phyloP scores from a whole-genome alignment of 2,113 vertebrate species.

The Spermophilus dauricus region DNA sequence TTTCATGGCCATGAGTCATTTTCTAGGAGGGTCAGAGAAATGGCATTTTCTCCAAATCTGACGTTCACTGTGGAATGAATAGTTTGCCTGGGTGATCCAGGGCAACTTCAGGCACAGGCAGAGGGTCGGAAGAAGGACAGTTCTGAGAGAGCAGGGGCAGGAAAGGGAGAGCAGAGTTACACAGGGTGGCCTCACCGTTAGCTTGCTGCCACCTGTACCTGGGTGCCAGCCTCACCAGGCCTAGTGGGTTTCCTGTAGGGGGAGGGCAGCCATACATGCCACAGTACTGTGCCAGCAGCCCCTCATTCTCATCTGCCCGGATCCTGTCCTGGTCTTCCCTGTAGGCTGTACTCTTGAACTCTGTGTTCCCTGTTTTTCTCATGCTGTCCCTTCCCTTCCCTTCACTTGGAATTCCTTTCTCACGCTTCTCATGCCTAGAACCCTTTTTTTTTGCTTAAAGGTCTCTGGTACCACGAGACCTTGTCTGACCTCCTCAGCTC shows the following conservation, averaged over 20 bases:
- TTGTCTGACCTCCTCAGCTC: neutral
- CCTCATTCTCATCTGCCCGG: neutral
- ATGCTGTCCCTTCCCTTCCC: no score
- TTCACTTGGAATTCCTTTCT: neutral
- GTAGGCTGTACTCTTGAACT: neutral
- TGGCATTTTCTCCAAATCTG: neutral
- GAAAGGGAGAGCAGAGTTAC: neutral
- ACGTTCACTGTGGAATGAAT: neutral
- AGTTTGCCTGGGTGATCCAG: neutral
- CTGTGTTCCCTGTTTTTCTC: neutral
- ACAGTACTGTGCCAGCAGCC: accelerated
- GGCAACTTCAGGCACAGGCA: neutral
- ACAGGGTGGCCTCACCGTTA: neutral
- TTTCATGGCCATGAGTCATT: neutral
- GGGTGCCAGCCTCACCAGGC: neutral
- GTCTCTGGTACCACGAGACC: neutral
- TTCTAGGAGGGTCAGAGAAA: neutral
- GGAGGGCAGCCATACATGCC: neutral
- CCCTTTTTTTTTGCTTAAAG: neutral
- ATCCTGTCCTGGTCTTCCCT: neutral
- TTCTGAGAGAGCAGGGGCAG: neutral
- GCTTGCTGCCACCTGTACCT: accelerated
- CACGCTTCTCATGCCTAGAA: neutral
- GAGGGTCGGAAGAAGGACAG: neutral
- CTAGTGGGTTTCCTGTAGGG: neutral